Evolutionary conservation across 1,140 invertebrate genomes (phyloP), one percentile per base, ranked within the genome.

Genomic region (Drosophila rufa): DNA sequence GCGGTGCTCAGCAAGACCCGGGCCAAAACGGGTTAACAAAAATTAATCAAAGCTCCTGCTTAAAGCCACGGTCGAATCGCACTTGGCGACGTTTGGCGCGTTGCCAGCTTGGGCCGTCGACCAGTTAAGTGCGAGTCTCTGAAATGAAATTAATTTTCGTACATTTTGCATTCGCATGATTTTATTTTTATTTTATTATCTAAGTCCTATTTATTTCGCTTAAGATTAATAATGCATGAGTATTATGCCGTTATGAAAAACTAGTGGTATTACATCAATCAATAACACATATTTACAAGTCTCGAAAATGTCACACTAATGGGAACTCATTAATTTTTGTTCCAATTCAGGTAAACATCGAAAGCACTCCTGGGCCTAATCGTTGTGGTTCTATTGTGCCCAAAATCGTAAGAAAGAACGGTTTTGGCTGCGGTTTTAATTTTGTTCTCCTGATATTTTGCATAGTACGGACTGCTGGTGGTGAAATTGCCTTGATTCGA

Each of bases 171-270:
- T 73, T 65, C 47, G 40, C 45, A 71, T 79, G 43, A 15, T 46
- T 65, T 71, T 71, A 85, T 81, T 75, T 79, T 76, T 53, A 43
- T 86, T 86, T 86, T 86, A 86, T 86, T 86, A 62, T 71, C 67
- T 82, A 60, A 86, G 76, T 86, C 53, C 76, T 86, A 79, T 79
- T 65, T 86, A 79, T 79, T 62, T 67, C 19, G 64, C 73, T 83
- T 89, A 87, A 51, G 11, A 78, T 70, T 80, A 84, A 78, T 75
- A 78, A 65, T 73, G 66, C 53, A 83, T 81, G 69, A 84, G 80
- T 89, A 87, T 84, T 82, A 19, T 76, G 46, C 38, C 36, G 80
- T 55, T 76, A 58, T 64, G 62, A 40, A 75, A 71, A 86, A 48
- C 53, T 79, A 82, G 59, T 47, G 45, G 45, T 33, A 48, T 80